Percentiles rank a stretch among this genome's conserved stretches.
phyloP scores from a whole-genome alignment of 2,888 invertebrate species.

The Prosapia bicincta region DNA sequence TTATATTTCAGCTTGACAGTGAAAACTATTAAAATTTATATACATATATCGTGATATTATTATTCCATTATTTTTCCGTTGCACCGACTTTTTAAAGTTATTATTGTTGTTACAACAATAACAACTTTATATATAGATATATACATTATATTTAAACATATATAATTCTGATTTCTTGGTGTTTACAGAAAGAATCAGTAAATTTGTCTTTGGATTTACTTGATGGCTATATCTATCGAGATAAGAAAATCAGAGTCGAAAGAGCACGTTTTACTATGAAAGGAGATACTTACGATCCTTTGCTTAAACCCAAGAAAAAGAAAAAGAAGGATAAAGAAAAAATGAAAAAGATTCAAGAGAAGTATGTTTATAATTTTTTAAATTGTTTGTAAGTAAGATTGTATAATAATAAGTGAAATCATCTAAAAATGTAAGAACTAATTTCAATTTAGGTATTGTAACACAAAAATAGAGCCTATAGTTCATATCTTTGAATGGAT shows the following conservation, averaged over 20 bases:
- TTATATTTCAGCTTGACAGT: too few species aligned
- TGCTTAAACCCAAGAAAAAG: conserved; percentile 84
- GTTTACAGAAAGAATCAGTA: conserved; percentile 81
- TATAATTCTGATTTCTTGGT: conserved; percentile 34
- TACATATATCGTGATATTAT: neutral
- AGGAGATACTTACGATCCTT: conserved; percentile 83
- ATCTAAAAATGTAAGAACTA: too few species aligned
- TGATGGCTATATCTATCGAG: conserved; percentile 80
- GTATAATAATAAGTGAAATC: too few species aligned
- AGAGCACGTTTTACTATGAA: conserved; percentile 92
- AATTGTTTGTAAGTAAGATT: too few species aligned
- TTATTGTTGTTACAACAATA: neutral
- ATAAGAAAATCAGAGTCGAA: conserved; percentile 82
- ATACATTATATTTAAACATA: too few species aligned
- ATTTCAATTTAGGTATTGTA: too few species aligned
- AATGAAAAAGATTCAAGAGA: conserved; percentile 86
- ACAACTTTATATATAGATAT: too few species aligned
- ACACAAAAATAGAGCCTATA: too few species aligned
- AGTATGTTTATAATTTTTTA: too few species aligned
- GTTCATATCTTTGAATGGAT: too few species aligned
- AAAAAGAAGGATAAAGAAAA: conserved; percentile 82
- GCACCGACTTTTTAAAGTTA: too few species aligned
- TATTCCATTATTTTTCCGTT: neutral
- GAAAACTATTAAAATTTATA: too few species aligned
- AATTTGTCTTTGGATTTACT: conserved; percentile 86